Base-by-base conservation (phyloP, 1,140 invertebrate genomes). In the Dysdera silvatica region DNA sequence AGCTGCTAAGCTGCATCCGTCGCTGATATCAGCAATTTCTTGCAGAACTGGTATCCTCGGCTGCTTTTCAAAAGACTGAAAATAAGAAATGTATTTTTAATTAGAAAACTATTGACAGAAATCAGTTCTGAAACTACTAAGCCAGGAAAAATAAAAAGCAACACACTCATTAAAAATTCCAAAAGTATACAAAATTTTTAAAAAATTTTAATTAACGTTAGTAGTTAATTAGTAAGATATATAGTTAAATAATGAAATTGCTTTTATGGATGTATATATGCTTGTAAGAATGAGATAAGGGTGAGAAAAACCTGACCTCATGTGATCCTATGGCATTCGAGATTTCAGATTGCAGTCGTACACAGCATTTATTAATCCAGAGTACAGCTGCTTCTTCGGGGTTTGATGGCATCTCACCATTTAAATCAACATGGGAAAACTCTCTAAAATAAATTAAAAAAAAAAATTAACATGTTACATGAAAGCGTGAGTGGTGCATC, bases 1-100 rank as follows among this genome's bases (percentile, higher is more conserved):
- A n/a, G 88, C 85, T 45, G 90, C 90, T 58, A 98, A 77, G 47
- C 87, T 89, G 37, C 91, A 88, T 54, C 95, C 95, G 77, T 97
- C 93, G 77, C 89, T 90, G 35, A 97, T 78, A 71, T 94, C 89
- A 70, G 84, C 80, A 26, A 87, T 71, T 63, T 85, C 82, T 43
- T 81, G 78, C 58, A 83, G 10, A 31, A 65, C 33, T n/a, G 66
- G 68, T 20, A 69, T 58, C 45, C 43, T 49, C 8, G 68, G 68
- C 12, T 57, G 16, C 23, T 40, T 62, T 24, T 10, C 12, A 37
- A 55, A 40, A 7, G 31, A 45, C 43, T n/a, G 1, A 45, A 45
- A n/a, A 45, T 8, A 45, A 45, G 3, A 45, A 4, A 45, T 14
- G 24, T 2, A 45, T 1, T 8, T 2, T 14, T 18, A 4, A 23